Conservation (phyloP, 2,797 vertebrate species). For the Schizopygopsis pylzovi region DNA sequence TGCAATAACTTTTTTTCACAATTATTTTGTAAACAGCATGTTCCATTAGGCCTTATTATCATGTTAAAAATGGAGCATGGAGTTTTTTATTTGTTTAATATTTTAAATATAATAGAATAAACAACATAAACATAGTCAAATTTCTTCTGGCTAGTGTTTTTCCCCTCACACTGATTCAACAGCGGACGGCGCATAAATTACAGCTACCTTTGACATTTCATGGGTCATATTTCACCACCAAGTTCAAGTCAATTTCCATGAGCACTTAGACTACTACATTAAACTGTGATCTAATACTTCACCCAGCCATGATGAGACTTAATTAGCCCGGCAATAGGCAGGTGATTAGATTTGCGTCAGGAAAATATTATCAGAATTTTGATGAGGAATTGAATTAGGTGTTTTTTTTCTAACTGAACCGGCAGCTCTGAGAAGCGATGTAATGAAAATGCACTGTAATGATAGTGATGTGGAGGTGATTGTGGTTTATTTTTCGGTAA, state of each 20-base stretch:
- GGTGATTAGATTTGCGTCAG: slow-evolving; percentile 68
- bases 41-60: background rate
- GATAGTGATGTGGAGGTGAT: slow-evolving; percentile 58
- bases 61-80: background rate
- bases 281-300: slow-evolving; percentile 64
- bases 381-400: slow-evolving; percentile 79
- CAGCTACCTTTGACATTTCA: slow-evolving; percentile 50
- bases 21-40: background rate
- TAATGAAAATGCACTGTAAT: slow-evolving; percentile 65
- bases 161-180: slow-evolving; percentile 11
- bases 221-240: slow-evolving; percentile 56
- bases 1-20: background rate
- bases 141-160: slow-evolving; percentile 44
- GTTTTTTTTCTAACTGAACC: slow-evolving; percentile 68
- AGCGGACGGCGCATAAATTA: slow-evolving; percentile 52
- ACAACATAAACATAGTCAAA: slow-evolving; percentile 5
- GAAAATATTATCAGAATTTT: slow-evolving; percentile 71
- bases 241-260: slow-evolving; percentile 60
- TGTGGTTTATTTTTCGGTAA: slow-evolving; percentile 76
- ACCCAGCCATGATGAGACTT: slow-evolving; percentile 59
- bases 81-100: background rate
- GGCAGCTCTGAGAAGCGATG: slow-evolving; percentile 67
- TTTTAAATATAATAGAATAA: background rate
- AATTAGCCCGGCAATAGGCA: slow-evolving; percentile 61
- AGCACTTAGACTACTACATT: slow-evolving; percentile 63